Conservation (phyloP, 2,888 invertebrate genomes). For the Calameuta idolon region DNA sequence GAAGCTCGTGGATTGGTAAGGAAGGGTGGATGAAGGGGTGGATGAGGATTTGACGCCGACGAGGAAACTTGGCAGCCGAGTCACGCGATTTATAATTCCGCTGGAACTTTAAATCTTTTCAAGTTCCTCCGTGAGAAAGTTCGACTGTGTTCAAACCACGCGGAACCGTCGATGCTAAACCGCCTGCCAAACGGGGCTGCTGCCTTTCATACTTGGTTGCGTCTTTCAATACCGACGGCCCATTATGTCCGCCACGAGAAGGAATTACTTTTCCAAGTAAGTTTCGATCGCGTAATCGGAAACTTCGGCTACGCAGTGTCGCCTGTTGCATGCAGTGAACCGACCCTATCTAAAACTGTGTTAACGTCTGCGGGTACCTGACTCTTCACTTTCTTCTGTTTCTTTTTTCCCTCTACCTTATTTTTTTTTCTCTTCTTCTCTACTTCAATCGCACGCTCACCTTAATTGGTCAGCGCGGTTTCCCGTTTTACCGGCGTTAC, state of each 20-base stretch:
- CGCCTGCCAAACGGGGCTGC: background rate
- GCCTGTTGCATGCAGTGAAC: conserved; percentile 57
- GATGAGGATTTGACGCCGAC: background rate
- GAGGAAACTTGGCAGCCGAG: background rate
- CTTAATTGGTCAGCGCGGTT: background rate
- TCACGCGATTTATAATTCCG: background rate
- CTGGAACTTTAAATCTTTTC: background rate
- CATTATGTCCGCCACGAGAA: background rate
- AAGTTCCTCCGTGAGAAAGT: background rate
- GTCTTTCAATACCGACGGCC: background rate
- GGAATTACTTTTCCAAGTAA: conserved; percentile 1
- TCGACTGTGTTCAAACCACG: background rate
- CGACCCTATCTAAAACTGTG: background rate
- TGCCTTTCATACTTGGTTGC: background rate
- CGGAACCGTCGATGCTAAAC: background rate
- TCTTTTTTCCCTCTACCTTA: background rate
- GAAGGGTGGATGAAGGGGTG: background rate
- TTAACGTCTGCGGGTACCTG: background rate
- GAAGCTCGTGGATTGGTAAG: background rate
- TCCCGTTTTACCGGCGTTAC: background rate
- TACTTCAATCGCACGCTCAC: background rate
- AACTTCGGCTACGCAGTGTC: conserved; percentile 58
- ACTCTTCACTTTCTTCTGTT: background rate
- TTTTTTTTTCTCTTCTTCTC: too few relatives aligned
- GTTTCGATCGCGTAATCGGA: conserved; percentile 56